Evolutionary conservation across 1,140 invertebrate species (phyloP).

Genomic region (Euura saliciscinereae): DNA sequence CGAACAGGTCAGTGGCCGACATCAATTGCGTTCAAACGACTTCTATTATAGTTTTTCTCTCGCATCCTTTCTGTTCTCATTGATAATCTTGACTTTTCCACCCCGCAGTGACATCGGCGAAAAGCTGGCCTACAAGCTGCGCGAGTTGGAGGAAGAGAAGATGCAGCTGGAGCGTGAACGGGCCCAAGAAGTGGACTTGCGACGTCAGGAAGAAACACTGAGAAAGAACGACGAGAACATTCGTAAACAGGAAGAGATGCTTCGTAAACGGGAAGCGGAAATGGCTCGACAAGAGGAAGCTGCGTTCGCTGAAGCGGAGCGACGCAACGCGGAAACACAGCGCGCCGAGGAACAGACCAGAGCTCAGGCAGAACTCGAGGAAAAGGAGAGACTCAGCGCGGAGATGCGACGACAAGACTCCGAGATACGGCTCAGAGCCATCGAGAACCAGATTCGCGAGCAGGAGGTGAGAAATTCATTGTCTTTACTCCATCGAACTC

Average conservation of each 20-base stretch:
- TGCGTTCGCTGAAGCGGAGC: slow-evolving; percentile 25
- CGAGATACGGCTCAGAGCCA: slow-evolving; percentile 58
- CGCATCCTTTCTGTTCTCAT: neutral
- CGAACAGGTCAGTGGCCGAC: slow-evolving; percentile 39
- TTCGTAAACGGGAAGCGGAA: slow-evolving; percentile 41
- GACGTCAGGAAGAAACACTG: slow-evolving; percentile 47
- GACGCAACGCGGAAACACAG: slow-evolving; percentile 38
- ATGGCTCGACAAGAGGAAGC: slow-evolving; percentile 31
- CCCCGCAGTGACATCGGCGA: slow-evolving; percentile 56
- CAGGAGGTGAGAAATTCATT: slow-evolving; percentile 56
- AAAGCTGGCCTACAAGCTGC: slow-evolving; percentile 61
- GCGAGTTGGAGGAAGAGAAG: slow-evolving; percentile 63
- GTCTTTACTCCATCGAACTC: neutral
- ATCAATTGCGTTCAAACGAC: neutral
- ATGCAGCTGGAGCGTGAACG: slow-evolving; percentile 59
- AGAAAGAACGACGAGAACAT: slow-evolving; percentile 54
- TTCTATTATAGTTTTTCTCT: neutral
- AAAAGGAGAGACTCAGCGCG: slow-evolving; percentile 39
- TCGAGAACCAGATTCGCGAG: slow-evolving; percentile 64
- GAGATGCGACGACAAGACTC: slow-evolving; percentile 48
- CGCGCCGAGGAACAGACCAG: slow-evolving; percentile 38
- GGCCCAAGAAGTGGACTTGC: slow-evolving; percentile 47
- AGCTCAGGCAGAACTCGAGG: slow-evolving; percentile 39
- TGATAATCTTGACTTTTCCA: neutral
- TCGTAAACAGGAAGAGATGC: slow-evolving; percentile 46